A percentile compares a stretch with the other conserved stretches of the same genome.
phyloP scores from a whole-genome alignment of 2,888 invertebrate genomes.

The Unio delphinus region DNA sequence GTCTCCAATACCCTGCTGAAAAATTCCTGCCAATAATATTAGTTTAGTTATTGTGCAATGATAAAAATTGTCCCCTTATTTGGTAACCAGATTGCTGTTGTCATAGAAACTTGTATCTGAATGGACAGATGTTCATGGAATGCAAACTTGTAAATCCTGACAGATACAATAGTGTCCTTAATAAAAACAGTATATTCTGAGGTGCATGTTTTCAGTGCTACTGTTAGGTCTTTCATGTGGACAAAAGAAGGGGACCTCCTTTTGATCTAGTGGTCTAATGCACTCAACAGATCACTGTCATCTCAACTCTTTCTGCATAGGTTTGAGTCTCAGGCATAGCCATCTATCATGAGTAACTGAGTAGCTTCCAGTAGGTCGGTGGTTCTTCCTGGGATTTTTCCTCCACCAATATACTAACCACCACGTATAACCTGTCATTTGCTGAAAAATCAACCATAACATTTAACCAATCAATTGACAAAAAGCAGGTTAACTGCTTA shows the following conservation, averaged over 20 bases:
- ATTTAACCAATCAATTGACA: neutral
- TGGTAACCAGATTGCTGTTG: constrained; percentile 8
- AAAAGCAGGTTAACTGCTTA: constrained; percentile 2
- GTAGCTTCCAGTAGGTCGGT: no score
- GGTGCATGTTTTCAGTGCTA: neutral
- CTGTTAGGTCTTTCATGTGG: neutral
- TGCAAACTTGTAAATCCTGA: neutral
- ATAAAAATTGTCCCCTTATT: constrained; percentile 3
- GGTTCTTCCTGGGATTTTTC: no score
- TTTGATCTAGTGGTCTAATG: no score
- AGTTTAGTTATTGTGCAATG: constrained; percentile 2
- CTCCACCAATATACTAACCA: no score
- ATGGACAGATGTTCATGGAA: constrained; percentile 8
- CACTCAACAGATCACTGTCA: no score
- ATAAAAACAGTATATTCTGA: neutral
- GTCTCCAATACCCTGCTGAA: no score
- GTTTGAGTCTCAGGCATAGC: no score
- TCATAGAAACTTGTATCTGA: constrained; percentile 5
- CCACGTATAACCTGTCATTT: no score
- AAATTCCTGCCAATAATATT: neutral
- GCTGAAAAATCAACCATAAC: no score
- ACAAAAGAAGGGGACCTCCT: neutral
- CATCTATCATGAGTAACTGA: no score
- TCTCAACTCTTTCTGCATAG: no score
- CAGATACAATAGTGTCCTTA: no score